These are phyloP conservation scores for Garra rufa DNA, from an alignment of 2,113 vertebrate genomes.

Conservation along the genomic window DNA sequence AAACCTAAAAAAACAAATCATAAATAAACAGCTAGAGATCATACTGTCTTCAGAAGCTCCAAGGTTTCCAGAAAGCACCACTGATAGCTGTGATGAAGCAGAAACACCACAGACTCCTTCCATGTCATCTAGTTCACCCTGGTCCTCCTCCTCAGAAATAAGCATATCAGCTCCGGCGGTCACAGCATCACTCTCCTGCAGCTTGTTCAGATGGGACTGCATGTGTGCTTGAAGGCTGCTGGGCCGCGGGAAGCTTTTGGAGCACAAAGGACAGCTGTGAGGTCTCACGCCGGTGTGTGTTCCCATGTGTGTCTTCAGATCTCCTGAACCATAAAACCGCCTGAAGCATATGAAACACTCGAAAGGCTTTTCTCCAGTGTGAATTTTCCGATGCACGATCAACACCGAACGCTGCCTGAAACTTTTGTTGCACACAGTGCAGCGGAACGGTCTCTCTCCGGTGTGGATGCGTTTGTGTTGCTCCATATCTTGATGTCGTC, in stretches of 20 bases:
- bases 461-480: constrained; percentile 49
- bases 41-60: constrained; percentile 15
- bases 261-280: constrained; percentile 43
- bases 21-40: not conserved
- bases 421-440: constrained; percentile 41
- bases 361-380: constrained; percentile 48
- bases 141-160: not conserved
- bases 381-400: constrained; percentile 46
- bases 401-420: constrained; percentile 45
- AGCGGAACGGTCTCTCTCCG: constrained; percentile 46
- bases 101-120: not conserved
- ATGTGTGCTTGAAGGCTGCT: constrained; percentile 46
- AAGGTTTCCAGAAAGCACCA: not conserved
- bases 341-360: constrained; percentile 47
- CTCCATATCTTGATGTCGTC: constrained; percentile 32
- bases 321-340: constrained; percentile 48
- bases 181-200: not conserved
- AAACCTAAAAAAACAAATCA: not conserved
- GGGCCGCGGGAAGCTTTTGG: constrained; percentile 43
- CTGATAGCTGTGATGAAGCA: not conserved
- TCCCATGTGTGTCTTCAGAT: constrained; percentile 47
- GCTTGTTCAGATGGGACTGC: constrained; percentile 38
- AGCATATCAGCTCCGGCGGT: not conserved
- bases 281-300: constrained; percentile 43
- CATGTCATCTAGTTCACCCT: not conserved